Evolutionary conservation across 2,113 vertebrate species (phyloP), one percentile per base, ranked within the genome.

Genomic region (Anas platyrhynchos): DNA sequence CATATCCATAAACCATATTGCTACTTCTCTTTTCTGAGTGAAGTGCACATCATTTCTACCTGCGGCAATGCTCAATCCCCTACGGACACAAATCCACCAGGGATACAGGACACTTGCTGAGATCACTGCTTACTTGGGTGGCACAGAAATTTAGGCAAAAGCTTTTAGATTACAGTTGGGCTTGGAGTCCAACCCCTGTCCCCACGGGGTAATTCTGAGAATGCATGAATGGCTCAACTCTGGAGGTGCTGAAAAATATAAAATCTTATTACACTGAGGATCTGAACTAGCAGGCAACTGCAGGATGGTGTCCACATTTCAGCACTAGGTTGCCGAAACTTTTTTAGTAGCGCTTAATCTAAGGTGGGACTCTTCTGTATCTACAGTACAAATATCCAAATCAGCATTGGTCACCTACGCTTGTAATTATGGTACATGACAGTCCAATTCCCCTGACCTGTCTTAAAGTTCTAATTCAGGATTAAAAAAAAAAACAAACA

Each of bases 11-110:
- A 52, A 52, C 13, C 50, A 52, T 52, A 25, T 52, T 25, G 50
- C 50, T 52, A 25, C 23, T 26, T 52, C 50, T 52, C 23, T 26
- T 7, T 52, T 52, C 50, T 25, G 6, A 52, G 50, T 52, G 50
- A 52, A 26, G 23, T 52, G 50, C 50, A 52, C 7, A 52, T 52
- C 50, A 26, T 52, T 52, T 25, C 50, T 25, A 13, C 50, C 50
- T 25, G 12, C 7, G 23, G 25, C 13, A 56, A 17, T 59, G 26
- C 31, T 55, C 22, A 16, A 11, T 20, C 43, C 56, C 29, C 6
- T 0, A 34, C 20, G 22, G 31, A 9, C 62, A n/a, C 8, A 32
- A 16, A 20, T 20, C 43, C 56, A 21, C 5, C 0, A 34, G 27
- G 32, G 31, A 9, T 68, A n/a, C 8, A 32, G 6, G 58, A 13